Evolutionary conservation across 2,888 invertebrate genomes (phyloP), one percentile per base, ranked within the genome.

Genomic region (Cheilosia variabilis): DNA sequence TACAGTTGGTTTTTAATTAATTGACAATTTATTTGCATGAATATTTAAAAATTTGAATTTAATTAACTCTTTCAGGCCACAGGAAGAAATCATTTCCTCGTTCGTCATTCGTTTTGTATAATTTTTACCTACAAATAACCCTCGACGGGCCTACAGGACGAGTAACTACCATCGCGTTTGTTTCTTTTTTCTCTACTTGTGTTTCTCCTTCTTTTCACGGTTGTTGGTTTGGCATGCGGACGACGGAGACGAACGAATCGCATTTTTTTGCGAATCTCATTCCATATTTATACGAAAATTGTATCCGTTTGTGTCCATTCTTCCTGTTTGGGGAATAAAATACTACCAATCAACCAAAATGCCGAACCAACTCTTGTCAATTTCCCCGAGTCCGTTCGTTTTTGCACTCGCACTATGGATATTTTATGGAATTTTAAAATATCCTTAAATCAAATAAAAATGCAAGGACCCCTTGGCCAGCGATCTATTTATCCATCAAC

Each of bases 11-110:
- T 27, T 31, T 19, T 75, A 81, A 87, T 87, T 88, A 88, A 88
- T 87, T 87, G 88, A 87, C 82, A 87, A 86, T 87, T 86, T 88
- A 78, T 87, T 83, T 60, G 76, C 72, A 86, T 88, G 80, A 86
- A 86, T 87, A 80, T 87, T 87, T 87, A 79, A 88, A 88, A 88
- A 87, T 91, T 91, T 90, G 90, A 90, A 89, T 90, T 91, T 91
- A 92, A 91, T 92, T 91, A 91, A 91, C 89, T 90, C 90, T 52
- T 72, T 37, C 47, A 68, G 47, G 9, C 47, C 17, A n/a, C 22
- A 27, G 41, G 31, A 62, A 60, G 53, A 53, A 72, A 72, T 50
- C 55, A 43, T 78, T 78, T 66, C 41, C 72, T 63, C 65, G 65
- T 60, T 45, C 4, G 10, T 73, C 66, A 77, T 78, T 68, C 63